Conservation (phyloP, 1,140 invertebrate genomes). For the Gryon sp. region DNA sequence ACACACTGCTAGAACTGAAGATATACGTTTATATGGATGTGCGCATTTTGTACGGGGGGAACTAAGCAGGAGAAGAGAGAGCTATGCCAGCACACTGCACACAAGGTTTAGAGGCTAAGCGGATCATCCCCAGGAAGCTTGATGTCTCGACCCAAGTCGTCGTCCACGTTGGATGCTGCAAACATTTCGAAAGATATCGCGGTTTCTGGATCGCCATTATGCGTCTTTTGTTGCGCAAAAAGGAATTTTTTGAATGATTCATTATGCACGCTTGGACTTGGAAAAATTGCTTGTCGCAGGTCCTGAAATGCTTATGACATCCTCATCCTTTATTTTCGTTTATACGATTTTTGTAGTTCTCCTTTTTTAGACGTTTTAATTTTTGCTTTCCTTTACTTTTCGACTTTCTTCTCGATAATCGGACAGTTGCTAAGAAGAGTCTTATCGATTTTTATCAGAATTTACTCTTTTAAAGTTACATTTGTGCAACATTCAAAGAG, state of each 20-base stretch:
- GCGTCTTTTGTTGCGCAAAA: constrained; percentile 54
- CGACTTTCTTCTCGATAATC: too few species aligned
- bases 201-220: constrained; percentile 65
- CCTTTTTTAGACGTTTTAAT: constrained; percentile 1
- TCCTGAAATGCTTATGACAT: constrained; percentile 8
- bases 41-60: constrained; percentile 35
- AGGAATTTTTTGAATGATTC: constrained; percentile 61
- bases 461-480: too few species aligned
- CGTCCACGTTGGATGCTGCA: constrained; percentile 66
- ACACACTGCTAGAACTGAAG: constrained; percentile 36
- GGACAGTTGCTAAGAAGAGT: too few species aligned
- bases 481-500: too few species aligned
- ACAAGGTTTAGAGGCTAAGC: constrained; percentile 79
- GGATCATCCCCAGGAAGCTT: constrained; percentile 78
- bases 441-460: too few species aligned
- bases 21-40: constrained; percentile 25
- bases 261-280: constrained; percentile 40
- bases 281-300: constrained; percentile 28
- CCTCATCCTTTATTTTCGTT: neutral
- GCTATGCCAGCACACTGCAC: constrained; percentile 71
- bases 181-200: constrained; percentile 74
- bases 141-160: constrained; percentile 74
- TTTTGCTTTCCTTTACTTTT: constrained; percentile 8
- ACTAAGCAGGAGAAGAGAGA: constrained; percentile 55
- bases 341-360: neutral